Evolutionary conservation across 2,888 invertebrate genomes (phyloP).

Genomic region (Pollenia angustigena): DNA sequence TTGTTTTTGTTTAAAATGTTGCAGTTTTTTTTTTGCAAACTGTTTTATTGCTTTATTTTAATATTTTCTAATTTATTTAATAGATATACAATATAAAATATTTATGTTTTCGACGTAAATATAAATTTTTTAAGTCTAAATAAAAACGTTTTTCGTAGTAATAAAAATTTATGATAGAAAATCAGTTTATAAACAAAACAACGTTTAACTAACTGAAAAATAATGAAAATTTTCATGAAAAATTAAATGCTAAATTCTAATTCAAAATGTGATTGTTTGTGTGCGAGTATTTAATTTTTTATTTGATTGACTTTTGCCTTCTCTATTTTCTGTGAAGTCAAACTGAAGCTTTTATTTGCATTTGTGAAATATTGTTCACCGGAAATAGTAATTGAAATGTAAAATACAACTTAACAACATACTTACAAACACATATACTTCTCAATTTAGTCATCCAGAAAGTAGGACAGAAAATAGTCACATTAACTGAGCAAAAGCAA

Average conservation of each 20-base stretch:
- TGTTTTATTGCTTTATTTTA: neutral
- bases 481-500: neutral
- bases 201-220: neutral
- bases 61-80: constrained; percentile 39
- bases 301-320: constrained; percentile 44
- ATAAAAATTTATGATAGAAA: constrained; percentile 23
- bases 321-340: neutral
- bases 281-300: neutral
- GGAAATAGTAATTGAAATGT: constrained; percentile 43
- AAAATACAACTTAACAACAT: neutral
- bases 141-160: constrained; percentile 20
- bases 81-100: constrained; percentile 28
- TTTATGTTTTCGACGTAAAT: constrained; percentile 13
- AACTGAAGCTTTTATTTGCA: neutral
- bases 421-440: neutral
- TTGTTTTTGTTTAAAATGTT: neutral
- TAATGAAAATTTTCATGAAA: constrained; percentile 3
- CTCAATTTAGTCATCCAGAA: neutral
- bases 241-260: neutral
- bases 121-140: neutral
- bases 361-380: constrained; percentile 7
- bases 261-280: neutral
- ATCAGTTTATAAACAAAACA: neutral
- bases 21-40: neutral
- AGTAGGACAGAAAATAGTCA: constrained; percentile 1